These are phyloP conservation scores for Tetragonisca angustula DNA, from an alignment of 2,888 invertebrate genomes.

Conservation along the genomic window DNA sequence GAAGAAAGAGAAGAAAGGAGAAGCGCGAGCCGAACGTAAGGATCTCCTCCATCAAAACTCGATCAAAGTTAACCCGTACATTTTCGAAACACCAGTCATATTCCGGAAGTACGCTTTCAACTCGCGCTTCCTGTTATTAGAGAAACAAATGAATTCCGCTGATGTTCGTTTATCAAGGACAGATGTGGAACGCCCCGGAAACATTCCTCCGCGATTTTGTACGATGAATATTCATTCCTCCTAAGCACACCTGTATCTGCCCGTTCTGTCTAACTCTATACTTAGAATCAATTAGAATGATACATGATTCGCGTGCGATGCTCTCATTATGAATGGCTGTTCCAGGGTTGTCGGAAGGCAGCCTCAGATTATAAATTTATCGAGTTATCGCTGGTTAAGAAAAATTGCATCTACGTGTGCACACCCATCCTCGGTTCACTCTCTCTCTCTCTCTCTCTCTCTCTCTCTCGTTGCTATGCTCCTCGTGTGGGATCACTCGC, in stretches of 20 bases:
- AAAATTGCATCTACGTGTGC: conserved; percentile 48
- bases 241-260: conserved; percentile 67
- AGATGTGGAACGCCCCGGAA: conserved; percentile 73
- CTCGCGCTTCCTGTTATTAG: conserved; percentile 68
- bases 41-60: background rate
- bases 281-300: conserved; percentile 81
- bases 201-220: conserved; percentile 76
- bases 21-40: background rate
- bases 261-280: conserved; percentile 66
- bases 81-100: conserved; percentile 58
- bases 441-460: background rate
- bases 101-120: conserved; percentile 61
- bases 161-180: conserved; percentile 75
- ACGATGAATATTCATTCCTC: conserved; percentile 79
- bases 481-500: background rate
- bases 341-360: conserved; percentile 64
- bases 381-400: conserved; percentile 63
- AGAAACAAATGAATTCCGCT: conserved; percentile 75
- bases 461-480: background rate
- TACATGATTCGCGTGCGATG: conserved; percentile 78
- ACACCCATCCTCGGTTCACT: conserved; percentile 4
- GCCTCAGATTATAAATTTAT: conserved; percentile 71
- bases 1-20: background rate
- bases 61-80: conserved; percentile 56
- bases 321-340: conserved; percentile 72